Evolutionary conservation across 2,113 vertebrate species (phyloP), one percentile per base, ranked within the genome.

Genomic region (Australoheros scitulus): DNA sequence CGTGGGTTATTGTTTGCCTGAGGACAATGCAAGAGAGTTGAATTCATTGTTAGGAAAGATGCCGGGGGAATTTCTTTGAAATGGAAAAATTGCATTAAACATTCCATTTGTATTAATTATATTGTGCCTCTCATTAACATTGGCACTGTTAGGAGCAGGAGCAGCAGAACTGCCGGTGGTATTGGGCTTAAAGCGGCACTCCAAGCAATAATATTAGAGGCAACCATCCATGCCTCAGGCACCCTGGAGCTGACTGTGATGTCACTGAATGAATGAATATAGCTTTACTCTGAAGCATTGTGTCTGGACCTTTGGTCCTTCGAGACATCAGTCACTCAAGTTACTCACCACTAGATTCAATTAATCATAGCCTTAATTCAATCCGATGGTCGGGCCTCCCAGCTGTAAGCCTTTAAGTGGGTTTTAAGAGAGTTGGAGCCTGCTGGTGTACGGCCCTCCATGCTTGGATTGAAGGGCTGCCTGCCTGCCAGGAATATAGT

Each of bases 11-110:
- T 90, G 89, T 93, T 89, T 11, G 89, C 94, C 92, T 0, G 87
- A 91, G 91, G 89, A 93, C 86, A 87, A 80, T 11, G 77, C 84
- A 38, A 63, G 74, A 80, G 87, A 89, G 88, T 90, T 79, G 76
- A 78, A 90, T 88, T 80, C 36, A 41, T 86, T 87, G 79, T 81
- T 86, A 64, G 77, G 76, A 82, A 83, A 79, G 81, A 89, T 60
- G 92, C 91, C 87, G 20, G 24, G 80, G 92, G 92, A 88, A 70
- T 93, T 94, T 94, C 92, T 94, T 93, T 94, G 93, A 95, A 94
- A 94, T 94, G 92, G 92, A 93, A 92, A 95, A 93, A 92, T 89
- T 89, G 92, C 93, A 94, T 95, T 95, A 94, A 94, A 91, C 92
- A 94, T 94, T 95, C 94, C 92, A 94, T 94, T 93, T 95, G 92